phyloP scores from a whole-genome alignment of 2,797 vertebrate genomes.

The Lepidocolaptes lacrymiger region DNA sequence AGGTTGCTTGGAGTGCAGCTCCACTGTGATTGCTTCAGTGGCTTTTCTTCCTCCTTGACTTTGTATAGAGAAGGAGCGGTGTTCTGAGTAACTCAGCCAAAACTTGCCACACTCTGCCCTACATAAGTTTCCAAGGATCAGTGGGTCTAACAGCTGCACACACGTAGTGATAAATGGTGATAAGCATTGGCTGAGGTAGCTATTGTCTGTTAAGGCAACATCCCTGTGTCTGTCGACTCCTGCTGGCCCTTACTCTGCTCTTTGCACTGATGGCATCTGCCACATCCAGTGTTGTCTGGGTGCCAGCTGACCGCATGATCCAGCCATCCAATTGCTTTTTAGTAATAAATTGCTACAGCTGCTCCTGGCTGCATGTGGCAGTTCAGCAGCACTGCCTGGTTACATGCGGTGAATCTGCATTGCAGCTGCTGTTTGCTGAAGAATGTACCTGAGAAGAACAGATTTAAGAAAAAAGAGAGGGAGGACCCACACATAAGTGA shows the following conservation, averaged over 20 bases:
- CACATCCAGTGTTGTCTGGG: background rate
- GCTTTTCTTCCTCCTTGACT: background rate
- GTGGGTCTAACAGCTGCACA: background rate
- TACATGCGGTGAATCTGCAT: background rate
- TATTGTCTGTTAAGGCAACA: background rate
- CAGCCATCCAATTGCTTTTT: background rate
- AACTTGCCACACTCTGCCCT: background rate
- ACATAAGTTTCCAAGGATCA: background rate
- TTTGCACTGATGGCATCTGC: conserved; percentile 16
- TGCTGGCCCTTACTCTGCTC: background rate
- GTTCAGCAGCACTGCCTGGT: background rate
- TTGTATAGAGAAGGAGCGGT: background rate
- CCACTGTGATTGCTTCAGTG: background rate
- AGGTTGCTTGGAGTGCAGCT: background rate
- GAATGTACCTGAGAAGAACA: background rate
- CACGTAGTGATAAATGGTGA: background rate
- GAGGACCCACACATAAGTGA: accelerated
- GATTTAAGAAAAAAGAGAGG: background rate
- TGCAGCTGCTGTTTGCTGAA: background rate
- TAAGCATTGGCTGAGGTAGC: background rate
- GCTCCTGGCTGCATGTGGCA: background rate
- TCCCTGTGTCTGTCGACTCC: background rate
- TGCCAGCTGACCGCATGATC: background rate
- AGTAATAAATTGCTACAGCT: background rate
- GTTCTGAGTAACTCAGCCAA: background rate